Conservation (phyloP, 1,140 invertebrate species). For the Procambarus virginalis region DNA sequence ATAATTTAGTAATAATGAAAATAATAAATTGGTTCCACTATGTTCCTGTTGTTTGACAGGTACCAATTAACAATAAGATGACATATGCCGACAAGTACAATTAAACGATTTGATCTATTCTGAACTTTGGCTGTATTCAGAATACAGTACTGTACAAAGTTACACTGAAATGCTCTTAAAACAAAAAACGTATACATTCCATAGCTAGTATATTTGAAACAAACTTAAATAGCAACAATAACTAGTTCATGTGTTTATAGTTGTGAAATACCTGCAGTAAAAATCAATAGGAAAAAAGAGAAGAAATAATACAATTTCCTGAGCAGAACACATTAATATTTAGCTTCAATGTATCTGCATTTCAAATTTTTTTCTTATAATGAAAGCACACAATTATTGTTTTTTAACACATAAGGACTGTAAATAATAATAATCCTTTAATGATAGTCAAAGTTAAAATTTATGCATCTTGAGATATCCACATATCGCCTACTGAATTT, state of each 20-base stretch:
- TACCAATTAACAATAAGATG: neutral
- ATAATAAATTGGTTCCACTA: neutral
- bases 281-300: neutral
- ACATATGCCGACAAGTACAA: neutral
- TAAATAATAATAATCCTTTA: neutral
- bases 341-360: neutral
- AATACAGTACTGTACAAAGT: neutral
- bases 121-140: neutral
- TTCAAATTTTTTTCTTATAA: neutral
- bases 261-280: neutral
- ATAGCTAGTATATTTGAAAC: neutral
- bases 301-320: no score
- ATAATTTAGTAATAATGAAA: neutral
- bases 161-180: neutral
- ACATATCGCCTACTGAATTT: neutral
- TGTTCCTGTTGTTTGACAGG: neutral
- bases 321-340: neutral
- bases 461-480: neutral
- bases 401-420: neutral
- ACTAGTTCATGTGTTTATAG: neutral
- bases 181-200: neutral
- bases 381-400: no score
- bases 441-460: neutral
- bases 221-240: neutral
- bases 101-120: neutral